A percentile compares a stretch with the other conserved stretches of the same genome.
Evolutionary conservation across 1,140 invertebrate genomes (phyloP).

Genomic region (Ips nitidus): DNA sequence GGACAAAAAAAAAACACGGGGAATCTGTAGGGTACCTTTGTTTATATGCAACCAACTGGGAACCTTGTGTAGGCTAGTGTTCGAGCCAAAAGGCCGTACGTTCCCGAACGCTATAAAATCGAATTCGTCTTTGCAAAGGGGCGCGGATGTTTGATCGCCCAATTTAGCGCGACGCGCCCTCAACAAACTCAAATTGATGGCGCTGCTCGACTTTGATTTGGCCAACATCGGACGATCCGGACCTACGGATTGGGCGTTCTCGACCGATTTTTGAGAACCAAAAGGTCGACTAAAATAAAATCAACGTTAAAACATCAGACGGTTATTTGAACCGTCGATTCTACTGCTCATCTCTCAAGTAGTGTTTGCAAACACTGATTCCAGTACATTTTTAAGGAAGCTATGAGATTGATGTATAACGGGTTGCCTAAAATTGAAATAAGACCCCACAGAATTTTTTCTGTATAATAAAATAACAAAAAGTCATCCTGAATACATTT

Average conservation of each 20-base stretch:
- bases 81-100: conserved; percentile 33
- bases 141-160: conserved; percentile 35
- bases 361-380: neutral
- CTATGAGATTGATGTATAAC: no score
- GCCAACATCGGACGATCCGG: conserved; percentile 45
- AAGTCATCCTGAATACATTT: no score
- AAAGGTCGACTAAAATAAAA: conserved; percentile 30
- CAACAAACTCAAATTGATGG: conserved; percentile 49
- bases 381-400: neutral
- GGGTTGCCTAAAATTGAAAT: no score
- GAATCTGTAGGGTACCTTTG: conserved; percentile 21
- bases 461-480: no score
- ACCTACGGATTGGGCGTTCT: conserved; percentile 12
- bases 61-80: conserved; percentile 30
- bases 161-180: conserved; percentile 45
- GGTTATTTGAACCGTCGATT: neutral
- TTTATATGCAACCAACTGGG: conserved; percentile 41
- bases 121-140: conserved; percentile 46
- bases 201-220: conserved; percentile 52
- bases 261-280: conserved; percentile 40
- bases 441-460: no score
- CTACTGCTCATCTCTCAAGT: neutral
- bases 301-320: neutral
- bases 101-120: conserved; percentile 48
- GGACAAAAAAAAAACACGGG: conserved; percentile 2